These are phyloP conservation scores for Dolichallabes microphthalmus DNA, from an alignment of 2,113 vertebrate genomes.

Conservation along the genomic window DNA sequence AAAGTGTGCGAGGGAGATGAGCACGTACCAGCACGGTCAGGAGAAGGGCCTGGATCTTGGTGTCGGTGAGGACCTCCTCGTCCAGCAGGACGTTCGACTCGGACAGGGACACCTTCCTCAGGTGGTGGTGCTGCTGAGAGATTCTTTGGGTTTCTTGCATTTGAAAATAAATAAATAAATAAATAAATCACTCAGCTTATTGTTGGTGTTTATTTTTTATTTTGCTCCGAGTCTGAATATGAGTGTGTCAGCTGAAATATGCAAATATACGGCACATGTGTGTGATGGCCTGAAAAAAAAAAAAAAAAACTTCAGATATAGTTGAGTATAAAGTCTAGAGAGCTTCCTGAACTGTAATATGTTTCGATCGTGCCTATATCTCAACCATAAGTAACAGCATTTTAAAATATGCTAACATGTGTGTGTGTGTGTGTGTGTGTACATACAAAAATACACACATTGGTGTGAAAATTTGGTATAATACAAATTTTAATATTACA, in stretches of 20 bases:
- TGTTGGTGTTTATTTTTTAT: background rate
- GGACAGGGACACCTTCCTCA: slow-evolving; percentile 94
- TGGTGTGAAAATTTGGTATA: too few relatives aligned
- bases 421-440: too few relatives aligned
- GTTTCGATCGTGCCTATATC: background rate
- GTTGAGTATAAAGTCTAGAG: background rate
- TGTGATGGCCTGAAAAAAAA: background rate
- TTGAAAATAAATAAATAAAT: background rate
- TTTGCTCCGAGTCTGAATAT: background rate
- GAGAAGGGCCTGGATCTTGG: slow-evolving; percentile 92
- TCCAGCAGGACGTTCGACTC: slow-evolving; percentile 96
- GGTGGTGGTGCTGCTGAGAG: slow-evolving; percentile 77
- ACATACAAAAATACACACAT: too few relatives aligned
- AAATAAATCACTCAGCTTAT: background rate
- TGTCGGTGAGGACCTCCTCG: slow-evolving; percentile 94
- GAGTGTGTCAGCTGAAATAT: background rate
- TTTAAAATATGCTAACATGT: background rate
- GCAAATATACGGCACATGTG: background rate
- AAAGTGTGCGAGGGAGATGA: slow-evolving; percentile 4
- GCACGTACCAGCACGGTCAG: slow-evolving; percentile 90
- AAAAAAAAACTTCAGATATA: too few relatives aligned
- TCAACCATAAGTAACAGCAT: background rate
- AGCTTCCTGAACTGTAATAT: background rate
- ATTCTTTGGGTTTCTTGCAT: slow-evolving; percentile 87
- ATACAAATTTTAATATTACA: too few relatives aligned